Conservation (phyloP, 2,113 vertebrate species). For the Elephantulus edwardii region DNA sequence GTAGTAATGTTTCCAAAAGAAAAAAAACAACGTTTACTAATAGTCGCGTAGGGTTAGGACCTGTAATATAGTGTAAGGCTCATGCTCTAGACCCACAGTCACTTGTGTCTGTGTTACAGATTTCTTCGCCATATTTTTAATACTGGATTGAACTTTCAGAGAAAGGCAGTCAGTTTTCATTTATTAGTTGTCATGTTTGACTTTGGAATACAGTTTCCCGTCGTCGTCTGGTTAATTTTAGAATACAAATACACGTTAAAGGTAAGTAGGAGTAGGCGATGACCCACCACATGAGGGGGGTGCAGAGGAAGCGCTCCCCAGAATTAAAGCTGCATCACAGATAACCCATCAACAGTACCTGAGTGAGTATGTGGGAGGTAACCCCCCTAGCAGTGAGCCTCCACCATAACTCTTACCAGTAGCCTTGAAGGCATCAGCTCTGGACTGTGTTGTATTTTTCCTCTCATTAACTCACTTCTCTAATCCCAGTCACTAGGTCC, state of each 20-base stretch:
- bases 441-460: background rate
- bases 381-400: conserved; percentile 22
- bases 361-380: background rate
- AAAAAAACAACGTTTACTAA: conserved; percentile 70
- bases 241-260: conserved; percentile 21
- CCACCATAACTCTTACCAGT: background rate
- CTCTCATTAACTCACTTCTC: background rate
- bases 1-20: conserved; percentile 70
- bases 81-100: conserved; percentile 74
- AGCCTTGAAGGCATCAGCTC: background rate
- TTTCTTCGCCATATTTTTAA: conserved; percentile 63
- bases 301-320: background rate
- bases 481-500: background rate
- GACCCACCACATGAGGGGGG: background rate
- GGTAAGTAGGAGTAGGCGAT: background rate
- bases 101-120: conserved; percentile 63
- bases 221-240: conserved; percentile 18
- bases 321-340: conserved; percentile 1
- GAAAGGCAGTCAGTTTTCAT: conserved; percentile 46
- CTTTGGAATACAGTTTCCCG: background rate
- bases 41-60: conserved; percentile 75
- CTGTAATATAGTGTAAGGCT: conserved; percentile 64
- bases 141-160: conserved; percentile 52
- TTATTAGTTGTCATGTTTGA: conserved; percentile 26
- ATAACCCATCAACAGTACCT: background rate